Evolutionary conservation across 2,888 invertebrate species (phyloP).

Genomic region (Drosophila macrothrix): DNA sequence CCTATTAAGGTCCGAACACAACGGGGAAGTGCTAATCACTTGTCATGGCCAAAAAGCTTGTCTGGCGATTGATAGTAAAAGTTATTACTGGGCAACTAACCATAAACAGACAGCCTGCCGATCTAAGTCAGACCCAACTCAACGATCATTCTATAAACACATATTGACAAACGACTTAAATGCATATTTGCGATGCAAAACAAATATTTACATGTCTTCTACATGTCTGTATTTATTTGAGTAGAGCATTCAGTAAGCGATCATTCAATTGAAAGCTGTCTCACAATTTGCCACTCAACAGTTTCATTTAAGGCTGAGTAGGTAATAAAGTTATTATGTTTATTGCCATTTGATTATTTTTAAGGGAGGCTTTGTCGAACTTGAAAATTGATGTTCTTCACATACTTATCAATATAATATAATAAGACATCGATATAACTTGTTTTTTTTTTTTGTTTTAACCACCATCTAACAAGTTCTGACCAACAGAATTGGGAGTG

Average conservation of each 20-base stretch:
- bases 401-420: not conserved
- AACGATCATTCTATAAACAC: not conserved
- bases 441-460: not conserved
- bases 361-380: not conserved
- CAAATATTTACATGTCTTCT: not conserved
- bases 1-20: conserved; percentile 39
- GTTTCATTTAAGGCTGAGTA: not conserved
- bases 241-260: not conserved
- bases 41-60: conserved; percentile 27
- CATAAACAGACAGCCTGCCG: too few species aligned
- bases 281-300: not conserved
- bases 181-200: not conserved
- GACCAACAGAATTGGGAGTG: not conserved
- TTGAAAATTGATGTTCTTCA: not conserved
- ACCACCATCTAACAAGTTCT: not conserved
- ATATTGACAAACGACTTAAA: not conserved
- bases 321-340: not conserved
- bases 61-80: conserved; percentile 11
- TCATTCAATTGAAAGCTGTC: not conserved
- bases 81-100: not conserved
- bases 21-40: conserved; percentile 53
- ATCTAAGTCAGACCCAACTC: too few species aligned
- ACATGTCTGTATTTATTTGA: not conserved
- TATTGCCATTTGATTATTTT: not conserved
- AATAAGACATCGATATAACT: not conserved